Evolutionary conservation across 2,888 invertebrate species (phyloP).

Genomic region (Graphium colonna): DNA sequence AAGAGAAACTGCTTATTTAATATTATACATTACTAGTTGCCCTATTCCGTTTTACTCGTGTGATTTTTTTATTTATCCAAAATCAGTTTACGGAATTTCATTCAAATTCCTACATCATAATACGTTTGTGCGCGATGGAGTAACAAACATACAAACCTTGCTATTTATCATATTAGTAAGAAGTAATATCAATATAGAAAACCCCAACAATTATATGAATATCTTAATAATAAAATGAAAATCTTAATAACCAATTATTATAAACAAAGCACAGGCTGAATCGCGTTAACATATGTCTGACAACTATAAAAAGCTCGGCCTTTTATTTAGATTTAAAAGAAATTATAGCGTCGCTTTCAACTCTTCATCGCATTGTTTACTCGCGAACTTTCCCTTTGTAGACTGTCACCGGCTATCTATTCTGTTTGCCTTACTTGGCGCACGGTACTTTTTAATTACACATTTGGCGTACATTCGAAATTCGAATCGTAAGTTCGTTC

Average conservation of each 20-base stretch:
- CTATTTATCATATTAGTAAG: too few species aligned
- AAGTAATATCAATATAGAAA: too few species aligned
- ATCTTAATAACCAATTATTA: neutral
- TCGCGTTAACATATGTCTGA: neutral
- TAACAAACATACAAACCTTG: too few species aligned
- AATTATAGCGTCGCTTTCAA: slow-evolving; percentile 15
- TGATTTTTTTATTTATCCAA: too few species aligned
- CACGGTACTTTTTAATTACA: slow-evolving; percentile 24
- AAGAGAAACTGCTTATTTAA: too few species aligned
- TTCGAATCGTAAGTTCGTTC: slow-evolving; percentile 23
- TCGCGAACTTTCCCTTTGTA: slow-evolving; percentile 15
- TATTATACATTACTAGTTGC: too few species aligned
- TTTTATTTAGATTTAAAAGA: slow-evolving; percentile 10
- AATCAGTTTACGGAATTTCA: too few species aligned
- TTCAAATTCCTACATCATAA: too few species aligned
- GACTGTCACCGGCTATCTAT: slow-evolving; percentile 20
- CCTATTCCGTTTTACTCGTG: too few species aligned
- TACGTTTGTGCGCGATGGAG: too few species aligned
- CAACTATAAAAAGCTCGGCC: slow-evolving; percentile 10
- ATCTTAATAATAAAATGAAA: too few species aligned
- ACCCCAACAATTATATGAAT: too few species aligned
- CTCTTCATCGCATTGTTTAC: slow-evolving; percentile 18
- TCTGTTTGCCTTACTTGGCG: slow-evolving; percentile 19
- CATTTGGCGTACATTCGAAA: slow-evolving; percentile 22
- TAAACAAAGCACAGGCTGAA: neutral